phyloP scores from a whole-genome alignment of 2,888 invertebrate genomes.

The Lamellibrachia satsuma region DNA sequence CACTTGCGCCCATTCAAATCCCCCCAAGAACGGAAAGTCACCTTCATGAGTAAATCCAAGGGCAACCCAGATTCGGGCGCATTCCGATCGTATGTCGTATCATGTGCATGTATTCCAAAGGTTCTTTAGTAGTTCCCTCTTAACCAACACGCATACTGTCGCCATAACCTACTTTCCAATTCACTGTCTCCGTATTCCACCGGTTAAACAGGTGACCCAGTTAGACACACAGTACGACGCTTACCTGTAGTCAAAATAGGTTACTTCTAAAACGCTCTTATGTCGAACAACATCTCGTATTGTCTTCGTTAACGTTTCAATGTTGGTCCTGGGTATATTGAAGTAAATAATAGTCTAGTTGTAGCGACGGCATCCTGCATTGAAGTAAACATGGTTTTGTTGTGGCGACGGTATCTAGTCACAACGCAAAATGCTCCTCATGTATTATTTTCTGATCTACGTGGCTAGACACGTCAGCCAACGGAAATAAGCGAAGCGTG shows the following conservation, averaged over 20 bases:
- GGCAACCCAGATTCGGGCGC: background rate
- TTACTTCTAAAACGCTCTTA: background rate
- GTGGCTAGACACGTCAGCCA: background rate
- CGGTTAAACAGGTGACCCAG: background rate
- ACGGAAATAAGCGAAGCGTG: background rate
- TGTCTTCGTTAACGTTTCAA: background rate
- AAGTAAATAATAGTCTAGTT: background rate
- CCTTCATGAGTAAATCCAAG: background rate
- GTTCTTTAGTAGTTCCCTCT: background rate
- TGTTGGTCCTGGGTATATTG: background rate
- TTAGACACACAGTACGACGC: background rate
- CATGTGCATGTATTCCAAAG: background rate
- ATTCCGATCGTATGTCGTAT: background rate
- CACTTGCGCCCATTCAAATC: background rate
- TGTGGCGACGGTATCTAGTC: background rate
- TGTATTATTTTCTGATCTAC: background rate
- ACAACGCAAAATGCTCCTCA: background rate
- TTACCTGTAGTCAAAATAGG: background rate
- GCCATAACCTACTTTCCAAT: too few relatives aligned
- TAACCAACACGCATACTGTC: background rate
- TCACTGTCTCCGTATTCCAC: background rate
- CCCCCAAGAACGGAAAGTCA: background rate
- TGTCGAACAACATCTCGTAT: background rate
- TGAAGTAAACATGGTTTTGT: background rate
- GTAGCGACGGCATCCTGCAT: background rate